Conservation (phyloP, 23 tunicate genomes). For the Trididemnum clinides region DNA sequence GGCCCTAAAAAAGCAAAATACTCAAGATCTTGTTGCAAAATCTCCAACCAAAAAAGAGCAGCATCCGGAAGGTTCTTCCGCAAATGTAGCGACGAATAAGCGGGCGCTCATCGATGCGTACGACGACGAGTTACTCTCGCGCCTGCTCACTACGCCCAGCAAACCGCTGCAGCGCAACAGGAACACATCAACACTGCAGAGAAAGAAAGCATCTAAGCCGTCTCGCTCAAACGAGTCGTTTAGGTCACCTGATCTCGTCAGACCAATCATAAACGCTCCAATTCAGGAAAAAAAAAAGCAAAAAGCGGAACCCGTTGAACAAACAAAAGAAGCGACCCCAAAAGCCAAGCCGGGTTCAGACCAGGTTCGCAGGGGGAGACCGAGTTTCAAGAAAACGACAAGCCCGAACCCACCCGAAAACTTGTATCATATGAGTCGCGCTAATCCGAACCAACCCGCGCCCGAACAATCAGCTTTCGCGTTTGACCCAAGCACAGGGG, state of each 20-base stretch:
- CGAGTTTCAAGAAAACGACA: background rate
- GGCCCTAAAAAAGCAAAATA: background rate
- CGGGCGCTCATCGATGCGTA: background rate
- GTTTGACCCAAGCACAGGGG: background rate
- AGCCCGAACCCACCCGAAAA: background rate
- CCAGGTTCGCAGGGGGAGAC: slow-evolving; percentile 2
- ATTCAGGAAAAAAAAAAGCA: no score
- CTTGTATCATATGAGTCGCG: background rate
- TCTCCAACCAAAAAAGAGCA: background rate
- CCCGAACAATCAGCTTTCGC: background rate
- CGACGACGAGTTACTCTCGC: slow-evolving; percentile 1
- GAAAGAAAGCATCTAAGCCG: background rate
- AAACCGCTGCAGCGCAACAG: background rate
- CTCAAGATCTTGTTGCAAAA: no score
- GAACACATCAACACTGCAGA: background rate
- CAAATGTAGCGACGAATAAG: background rate
- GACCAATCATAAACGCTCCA: no score
- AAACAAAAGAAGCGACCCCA: no score
- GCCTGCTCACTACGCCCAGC: background rate
- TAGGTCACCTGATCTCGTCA: no score
- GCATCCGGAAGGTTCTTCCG: background rate
- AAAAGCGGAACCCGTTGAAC: no score
- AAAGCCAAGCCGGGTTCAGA: background rate
- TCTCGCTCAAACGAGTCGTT: no score
- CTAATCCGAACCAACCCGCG: background rate